Evolutionary conservation across 2,888 invertebrate species (phyloP).

Genomic region (Lycocerus yunnanus): DNA sequence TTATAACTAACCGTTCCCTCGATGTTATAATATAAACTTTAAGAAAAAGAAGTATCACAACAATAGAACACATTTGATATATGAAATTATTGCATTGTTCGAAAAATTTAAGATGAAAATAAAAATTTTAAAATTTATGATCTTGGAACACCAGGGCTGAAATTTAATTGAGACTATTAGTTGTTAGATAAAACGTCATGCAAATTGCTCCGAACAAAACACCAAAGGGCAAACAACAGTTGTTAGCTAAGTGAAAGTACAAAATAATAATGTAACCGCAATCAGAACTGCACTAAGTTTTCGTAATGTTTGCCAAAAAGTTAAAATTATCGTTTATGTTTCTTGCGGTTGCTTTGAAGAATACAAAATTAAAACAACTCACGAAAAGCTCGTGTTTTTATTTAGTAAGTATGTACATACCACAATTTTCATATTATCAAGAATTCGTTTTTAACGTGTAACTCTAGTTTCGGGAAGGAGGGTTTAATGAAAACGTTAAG

Average conservation of each 20-base stretch:
- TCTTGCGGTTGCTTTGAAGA: not conserved
- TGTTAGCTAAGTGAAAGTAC: not conserved
- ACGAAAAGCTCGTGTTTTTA: not conserved
- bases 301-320: not conserved
- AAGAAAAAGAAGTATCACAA: not conserved
- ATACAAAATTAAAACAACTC: not conserved
- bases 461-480: not conserved
- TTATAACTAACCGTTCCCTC: not conserved
- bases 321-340: not conserved
- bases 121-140: not conserved
- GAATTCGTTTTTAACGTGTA: not conserved
- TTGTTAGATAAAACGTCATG: not conserved
- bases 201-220: not conserved
- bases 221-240: not conserved
- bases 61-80: not conserved
- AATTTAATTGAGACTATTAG: not conserved
- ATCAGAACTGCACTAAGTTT: not conserved
- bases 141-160: not conserved
- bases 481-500: constrained; percentile 11
- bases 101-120: not conserved
- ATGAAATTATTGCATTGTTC: not conserved
- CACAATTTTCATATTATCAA: not conserved
- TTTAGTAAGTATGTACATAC: too few species aligned
- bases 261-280: not conserved
- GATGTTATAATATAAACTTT: not conserved